phyloP scores from a whole-genome alignment of 2,888 invertebrate genomes.

The Stenchaetothrips biformis region DNA sequence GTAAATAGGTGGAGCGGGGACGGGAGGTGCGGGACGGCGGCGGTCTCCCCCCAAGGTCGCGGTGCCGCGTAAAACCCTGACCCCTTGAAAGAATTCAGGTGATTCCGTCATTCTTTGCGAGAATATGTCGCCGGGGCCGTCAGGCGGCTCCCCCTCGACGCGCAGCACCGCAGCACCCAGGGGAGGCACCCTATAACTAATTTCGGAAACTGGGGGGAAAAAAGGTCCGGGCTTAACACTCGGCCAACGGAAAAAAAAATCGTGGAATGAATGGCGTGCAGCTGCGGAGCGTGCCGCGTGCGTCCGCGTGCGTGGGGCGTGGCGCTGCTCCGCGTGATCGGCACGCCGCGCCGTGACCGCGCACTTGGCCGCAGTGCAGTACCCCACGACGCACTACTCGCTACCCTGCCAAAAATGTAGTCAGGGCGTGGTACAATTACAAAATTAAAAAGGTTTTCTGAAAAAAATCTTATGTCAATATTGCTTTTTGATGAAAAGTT shows the following conservation, averaged over 20 bases:
- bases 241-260: constrained; percentile 11
- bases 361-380: not conserved
- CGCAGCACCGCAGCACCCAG: too few species aligned
- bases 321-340: too few species aligned
- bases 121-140: not conserved
- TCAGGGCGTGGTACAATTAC: not conserved
- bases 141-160: too few species aligned
- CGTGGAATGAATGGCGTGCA: constrained; percentile 8
- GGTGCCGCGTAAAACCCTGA: constrained; percentile 10
- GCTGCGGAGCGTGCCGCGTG: not conserved
- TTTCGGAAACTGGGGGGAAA: constrained; percentile 14
- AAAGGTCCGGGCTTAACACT: constrained; percentile 22
- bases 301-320: too few species aligned
- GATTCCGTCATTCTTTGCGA: constrained; percentile 23
- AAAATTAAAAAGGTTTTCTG: not conserved
- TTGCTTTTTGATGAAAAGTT: not conserved
- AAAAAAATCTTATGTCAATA: not conserved
- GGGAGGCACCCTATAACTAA: constrained; percentile 20
- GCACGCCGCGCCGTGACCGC: not conserved
- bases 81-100: constrained; percentile 22
- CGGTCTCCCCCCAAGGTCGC: constrained; percentile 2
- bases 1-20: not conserved
- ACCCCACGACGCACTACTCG: too few species aligned
- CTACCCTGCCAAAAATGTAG: not conserved
- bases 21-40: not conserved